phyloP scores from a whole-genome alignment of 2,888 invertebrate genomes.

The Epirrita christyi region DNA sequence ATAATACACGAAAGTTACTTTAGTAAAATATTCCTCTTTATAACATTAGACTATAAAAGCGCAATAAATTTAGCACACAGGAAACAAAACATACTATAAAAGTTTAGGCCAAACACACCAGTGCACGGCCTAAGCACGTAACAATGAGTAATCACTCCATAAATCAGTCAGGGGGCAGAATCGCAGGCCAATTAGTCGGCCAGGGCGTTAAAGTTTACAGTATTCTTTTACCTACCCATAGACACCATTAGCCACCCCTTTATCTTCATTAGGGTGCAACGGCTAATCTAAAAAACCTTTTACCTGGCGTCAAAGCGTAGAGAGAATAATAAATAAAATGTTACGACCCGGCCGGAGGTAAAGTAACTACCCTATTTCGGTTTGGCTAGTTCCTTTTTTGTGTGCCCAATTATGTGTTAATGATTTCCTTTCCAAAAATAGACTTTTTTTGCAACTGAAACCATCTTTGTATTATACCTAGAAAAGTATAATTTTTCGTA shows the following conservation, averaged over 20 bases:
- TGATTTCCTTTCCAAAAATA: conserved; percentile 27
- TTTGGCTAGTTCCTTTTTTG: conserved; percentile 21
- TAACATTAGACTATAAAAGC: no score
- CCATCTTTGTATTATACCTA: no score
- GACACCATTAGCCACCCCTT: conserved; percentile 65
- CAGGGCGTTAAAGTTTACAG: conserved; percentile 61
- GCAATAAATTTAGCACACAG: no score
- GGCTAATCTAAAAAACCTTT: conserved; percentile 73
- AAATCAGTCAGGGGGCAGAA: conserved; percentile 61
- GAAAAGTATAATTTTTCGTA: no score
- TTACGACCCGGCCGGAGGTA: conserved; percentile 32
- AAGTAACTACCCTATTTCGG: conserved; percentile 29
- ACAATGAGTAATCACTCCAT: conserved; percentile 71
- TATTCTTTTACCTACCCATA: conserved; percentile 62
- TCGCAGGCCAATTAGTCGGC: conserved; percentile 47
- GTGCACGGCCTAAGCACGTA: conserved; percentile 38
- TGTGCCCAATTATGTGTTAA: conserved; percentile 34
- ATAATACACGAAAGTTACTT: no score
- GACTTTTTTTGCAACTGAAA: not conserved
- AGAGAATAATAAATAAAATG: conserved; percentile 66
- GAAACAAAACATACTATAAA: not conserved
- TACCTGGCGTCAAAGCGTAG: conserved; percentile 67
- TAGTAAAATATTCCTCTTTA: no score
- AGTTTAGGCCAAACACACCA: conserved; percentile 30
- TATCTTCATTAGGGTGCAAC: conserved; percentile 74